Percentiles rank a stretch among this genome's conserved stretches.
Conservation (phyloP, 2,797 vertebrate genomes). For the Remorina albescens region DNA sequence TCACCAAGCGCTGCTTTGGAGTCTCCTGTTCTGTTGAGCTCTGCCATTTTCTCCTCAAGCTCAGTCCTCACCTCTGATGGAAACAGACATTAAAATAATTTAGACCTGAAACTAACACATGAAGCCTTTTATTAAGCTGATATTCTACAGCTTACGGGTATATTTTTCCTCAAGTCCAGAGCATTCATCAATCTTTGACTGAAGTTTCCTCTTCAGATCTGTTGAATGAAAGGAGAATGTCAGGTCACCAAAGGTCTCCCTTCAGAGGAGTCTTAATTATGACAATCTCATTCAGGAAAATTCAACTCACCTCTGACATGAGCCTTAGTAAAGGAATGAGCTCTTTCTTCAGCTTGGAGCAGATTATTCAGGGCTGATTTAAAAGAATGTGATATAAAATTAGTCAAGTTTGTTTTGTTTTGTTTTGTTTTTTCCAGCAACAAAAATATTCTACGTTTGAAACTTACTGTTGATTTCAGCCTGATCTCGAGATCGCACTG, state of each 20-base stretch:
- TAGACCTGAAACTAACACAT: neutral
- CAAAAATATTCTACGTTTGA: too few relatives aligned
- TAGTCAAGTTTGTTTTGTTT: neutral
- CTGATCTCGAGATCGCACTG: conserved; percentile 8
- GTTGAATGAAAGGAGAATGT: neutral
- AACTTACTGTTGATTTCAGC: conserved; percentile 28
- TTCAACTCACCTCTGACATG: neutral
- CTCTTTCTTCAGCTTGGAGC: neutral
- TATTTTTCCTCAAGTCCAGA: conserved; percentile 31
- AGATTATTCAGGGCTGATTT: neutral
- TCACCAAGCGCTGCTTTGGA: conserved; percentile 47
- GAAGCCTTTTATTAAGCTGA: neutral
- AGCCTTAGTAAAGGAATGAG: neutral
- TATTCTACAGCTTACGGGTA: conserved; percentile 18
- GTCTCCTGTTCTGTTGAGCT: conserved; percentile 33
- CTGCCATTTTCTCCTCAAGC: conserved; percentile 48
- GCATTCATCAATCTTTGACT: neutral
- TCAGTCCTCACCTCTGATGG: conserved; percentile 49
- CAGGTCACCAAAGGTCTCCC: neutral
- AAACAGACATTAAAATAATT: conserved; percentile 4
- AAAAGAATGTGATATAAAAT: neutral
- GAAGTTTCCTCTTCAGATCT: conserved; percentile 59
- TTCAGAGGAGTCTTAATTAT: neutral
- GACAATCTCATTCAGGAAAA: neutral
- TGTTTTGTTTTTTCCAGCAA: neutral